phyloP scores from a whole-genome alignment of 2,113 vertebrate genomes.

The Cervus canadensis region DNA sequence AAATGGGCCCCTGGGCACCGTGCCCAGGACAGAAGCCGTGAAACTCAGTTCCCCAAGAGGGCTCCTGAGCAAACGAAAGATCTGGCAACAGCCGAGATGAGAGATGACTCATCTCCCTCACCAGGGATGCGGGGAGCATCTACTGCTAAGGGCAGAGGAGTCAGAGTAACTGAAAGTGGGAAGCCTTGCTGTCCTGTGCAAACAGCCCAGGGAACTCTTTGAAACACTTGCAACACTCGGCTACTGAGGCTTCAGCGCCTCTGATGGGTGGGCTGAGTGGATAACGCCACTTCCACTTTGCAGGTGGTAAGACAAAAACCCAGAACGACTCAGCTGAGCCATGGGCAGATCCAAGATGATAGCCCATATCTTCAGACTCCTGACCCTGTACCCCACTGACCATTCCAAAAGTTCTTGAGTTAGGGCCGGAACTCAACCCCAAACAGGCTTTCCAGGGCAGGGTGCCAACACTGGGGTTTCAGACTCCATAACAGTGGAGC shows the following conservation, averaged over 20 bases:
- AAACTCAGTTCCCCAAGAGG: not conserved
- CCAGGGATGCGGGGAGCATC: not conserved
- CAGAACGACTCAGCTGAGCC: not conserved
- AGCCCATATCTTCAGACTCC: not conserved
- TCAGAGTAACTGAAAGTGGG: not conserved
- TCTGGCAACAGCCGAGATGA: not conserved
- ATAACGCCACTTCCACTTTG: not conserved
- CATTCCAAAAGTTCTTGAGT: not conserved
- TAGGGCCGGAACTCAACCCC: not conserved
- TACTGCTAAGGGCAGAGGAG: not conserved
- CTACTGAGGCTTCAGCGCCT: accelerated
- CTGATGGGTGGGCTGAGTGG: not conserved
- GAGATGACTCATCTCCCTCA: not conserved
- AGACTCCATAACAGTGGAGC: not conserved
- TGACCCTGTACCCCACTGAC: not conserved
- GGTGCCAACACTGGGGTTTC: not conserved
- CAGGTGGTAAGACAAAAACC: not conserved
- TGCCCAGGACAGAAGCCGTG: constrained; percentile 1
- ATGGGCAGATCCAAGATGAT: not conserved
- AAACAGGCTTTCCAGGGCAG: not conserved
- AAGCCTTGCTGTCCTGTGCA: not conserved
- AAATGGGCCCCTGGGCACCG: constrained; percentile 3
- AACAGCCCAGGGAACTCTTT: not conserved
- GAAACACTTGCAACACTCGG: not conserved
- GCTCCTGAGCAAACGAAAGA: not conserved